Evolutionary conservation across 1,140 invertebrate genomes (phyloP), one percentile per base, ranked within the genome.

Genomic region (Drosophila ambigua): DNA sequence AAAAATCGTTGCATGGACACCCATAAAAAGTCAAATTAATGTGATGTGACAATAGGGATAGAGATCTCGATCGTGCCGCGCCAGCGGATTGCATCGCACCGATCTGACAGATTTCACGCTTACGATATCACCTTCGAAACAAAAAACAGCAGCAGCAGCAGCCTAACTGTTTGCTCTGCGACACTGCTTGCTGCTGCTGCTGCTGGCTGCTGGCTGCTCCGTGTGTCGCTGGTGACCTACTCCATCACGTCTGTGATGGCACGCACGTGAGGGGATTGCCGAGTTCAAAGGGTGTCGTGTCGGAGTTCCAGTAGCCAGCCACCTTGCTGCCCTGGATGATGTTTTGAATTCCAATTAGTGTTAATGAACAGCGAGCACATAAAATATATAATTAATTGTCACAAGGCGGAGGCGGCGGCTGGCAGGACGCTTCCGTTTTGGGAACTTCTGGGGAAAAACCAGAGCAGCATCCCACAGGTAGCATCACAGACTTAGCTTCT

Each of bases 21-120:
- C 82, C 87, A 90, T 90, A 90, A 90, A 90, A 88, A 81, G 66
- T 72, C 88, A 81, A 88, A 90, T 90, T 90, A 88, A 90, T 90
- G 89, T 79, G 82, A 69, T 69, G 75, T 72, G 79, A 73, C 72
- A 72, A 61, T 55, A 20, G 31, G 43, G 72, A 59, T 48, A 64
- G 35, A 23, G 54, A 65, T 58, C 60, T 72, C 13, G 50, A 48
- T 48, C 44, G 31, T 53, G 43, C 28, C 35, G 11, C 35, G 13
- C 35, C 35, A 39, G 13, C 4, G 31, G 3, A 31, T 31, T 2
- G 31, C 2, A 31, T 41, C 23, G 48, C 11, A 41, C 46, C 44
- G 20, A 60, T 50, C 60, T 67, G 74, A 62, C 67, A 87, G 83
- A 87, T 87, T 87, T 87, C 72, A 87, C 72, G 83, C 79, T 76